A percentile compares a stretch with the other conserved stretches of the same genome.
phyloP scores from a whole-genome alignment of 2,888 invertebrate genomes.

The Protula sp. region DNA sequence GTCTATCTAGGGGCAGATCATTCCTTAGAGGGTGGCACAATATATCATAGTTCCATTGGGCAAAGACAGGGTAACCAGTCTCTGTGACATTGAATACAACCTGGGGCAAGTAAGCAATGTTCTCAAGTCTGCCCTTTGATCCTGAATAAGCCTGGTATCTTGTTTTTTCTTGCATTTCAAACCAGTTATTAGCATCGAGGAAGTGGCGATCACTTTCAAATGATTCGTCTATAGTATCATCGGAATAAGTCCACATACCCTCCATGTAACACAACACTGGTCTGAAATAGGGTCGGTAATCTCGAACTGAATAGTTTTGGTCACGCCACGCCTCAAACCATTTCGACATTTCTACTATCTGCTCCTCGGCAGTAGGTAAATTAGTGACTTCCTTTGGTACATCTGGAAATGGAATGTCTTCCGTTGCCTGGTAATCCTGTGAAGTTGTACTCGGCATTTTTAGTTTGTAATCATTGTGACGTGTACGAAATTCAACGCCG shows the following conservation, averaged over 20 bases:
- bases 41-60: conserved; percentile 29
- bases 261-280: conserved; percentile 39
- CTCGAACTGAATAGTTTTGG: conserved; percentile 27
- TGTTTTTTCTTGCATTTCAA: conserved; percentile 14
- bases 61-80: not conserved
- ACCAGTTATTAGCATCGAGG: conserved; percentile 33
- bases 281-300: conserved; percentile 38
- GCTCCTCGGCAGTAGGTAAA: conserved; percentile 17
- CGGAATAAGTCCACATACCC: conserved; percentile 36
- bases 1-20: conserved; percentile 24
- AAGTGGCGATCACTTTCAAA: conserved; percentile 40
- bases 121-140: conserved; percentile 30
- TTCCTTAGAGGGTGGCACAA: conserved; percentile 27
- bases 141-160: conserved; percentile 34
- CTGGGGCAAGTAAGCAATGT: conserved; percentile 36
- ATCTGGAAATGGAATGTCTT: conserved; percentile 35
- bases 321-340: conserved; percentile 40
- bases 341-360: conserved; percentile 31
- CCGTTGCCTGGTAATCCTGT: conserved; percentile 24
- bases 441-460: conserved; percentile 18
- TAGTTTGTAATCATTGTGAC: conserved; percentile 40
- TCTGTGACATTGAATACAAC: conserved; percentile 9
- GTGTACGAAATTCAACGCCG: conserved; percentile 38
- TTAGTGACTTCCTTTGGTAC: conserved; percentile 24
- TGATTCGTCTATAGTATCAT: conserved; percentile 27